These are phyloP conservation scores for Hystrix brachyura DNA, from an alignment of 2,113 vertebrate species.

Conservation along the genomic window DNA sequence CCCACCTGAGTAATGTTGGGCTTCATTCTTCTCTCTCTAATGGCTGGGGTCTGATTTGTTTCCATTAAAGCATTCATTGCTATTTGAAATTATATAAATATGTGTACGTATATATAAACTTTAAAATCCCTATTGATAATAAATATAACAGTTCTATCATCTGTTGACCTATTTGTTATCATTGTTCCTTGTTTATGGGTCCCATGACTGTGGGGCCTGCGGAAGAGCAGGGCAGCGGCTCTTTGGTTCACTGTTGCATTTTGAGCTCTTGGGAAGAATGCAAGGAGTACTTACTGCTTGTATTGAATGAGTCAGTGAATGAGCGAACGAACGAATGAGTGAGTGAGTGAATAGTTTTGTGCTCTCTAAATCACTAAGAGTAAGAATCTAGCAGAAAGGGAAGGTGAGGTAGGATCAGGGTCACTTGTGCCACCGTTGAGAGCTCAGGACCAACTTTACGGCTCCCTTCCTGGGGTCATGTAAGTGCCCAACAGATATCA, in stretches of 20 bases:
- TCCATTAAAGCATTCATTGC: neutral
- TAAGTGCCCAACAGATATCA: neutral
- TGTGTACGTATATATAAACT: neutral
- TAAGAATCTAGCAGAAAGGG: neutral
- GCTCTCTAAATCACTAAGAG: neutral
- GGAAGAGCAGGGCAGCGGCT: neutral
- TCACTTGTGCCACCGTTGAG: neutral
- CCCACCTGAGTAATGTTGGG: neutral
- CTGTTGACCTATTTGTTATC: neutral
- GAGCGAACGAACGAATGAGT: neutral
- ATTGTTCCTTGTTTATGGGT: neutral
- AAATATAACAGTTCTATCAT: neutral
- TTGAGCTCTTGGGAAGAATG: neutral
- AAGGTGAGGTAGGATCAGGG: neutral
- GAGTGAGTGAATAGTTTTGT: neutral
- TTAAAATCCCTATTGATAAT: neutral
- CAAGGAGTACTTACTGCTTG: neutral
- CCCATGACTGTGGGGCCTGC: neutral
- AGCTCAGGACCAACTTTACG: neutral
- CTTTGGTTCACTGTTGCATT: neutral
- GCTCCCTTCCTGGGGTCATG: neutral
- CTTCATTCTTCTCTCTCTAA: neutral
- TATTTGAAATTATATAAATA: neutral
- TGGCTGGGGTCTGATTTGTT: neutral
- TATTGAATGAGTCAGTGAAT: neutral